phyloP scores from a whole-genome alignment of 1,140 invertebrate species.

The Temnothorax longispinosus region DNA sequence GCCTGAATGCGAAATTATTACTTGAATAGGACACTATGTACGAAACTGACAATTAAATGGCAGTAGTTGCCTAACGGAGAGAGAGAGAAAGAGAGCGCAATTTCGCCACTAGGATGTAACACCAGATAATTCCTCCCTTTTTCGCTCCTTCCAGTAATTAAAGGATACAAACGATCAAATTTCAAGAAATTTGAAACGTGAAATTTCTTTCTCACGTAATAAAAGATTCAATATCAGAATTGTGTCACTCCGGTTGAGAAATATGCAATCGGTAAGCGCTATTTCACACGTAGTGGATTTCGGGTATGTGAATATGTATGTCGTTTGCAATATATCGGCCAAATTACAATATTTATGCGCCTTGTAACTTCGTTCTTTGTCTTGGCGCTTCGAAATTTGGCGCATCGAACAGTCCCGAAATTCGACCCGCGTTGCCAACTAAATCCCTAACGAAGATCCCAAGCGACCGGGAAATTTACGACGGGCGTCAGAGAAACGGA shows the following conservation, averaged over 20 bases:
- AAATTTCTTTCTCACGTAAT: background rate
- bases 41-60: conserved; percentile 61
- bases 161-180: conserved; percentile 15
- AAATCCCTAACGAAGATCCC: conserved; percentile 63
- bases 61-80: conserved; percentile 8
- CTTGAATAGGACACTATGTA: conserved; percentile 48
- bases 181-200: background rate
- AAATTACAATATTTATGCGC: conserved; percentile 53
- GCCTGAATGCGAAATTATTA: conserved; percentile 69
- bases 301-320: conserved; percentile 30
- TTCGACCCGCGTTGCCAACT: conserved; percentile 43
- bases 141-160: conserved; percentile 31
- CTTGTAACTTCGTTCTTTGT: conserved; percentile 49
- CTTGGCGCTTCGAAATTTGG: conserved; percentile 45
- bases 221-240: conserved; percentile 15
- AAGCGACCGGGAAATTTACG: conserved; percentile 61
- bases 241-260: background rate
- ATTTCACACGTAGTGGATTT: conserved; percentile 28
- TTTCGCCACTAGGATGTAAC: conserved; percentile 20
- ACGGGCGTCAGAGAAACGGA: conserved; percentile 30
- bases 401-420: conserved; percentile 43
- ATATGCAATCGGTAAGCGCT: conserved; percentile 47
- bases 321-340: conserved; percentile 20
- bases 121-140: conserved; percentile 18
- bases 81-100: conserved; percentile 14